Percentiles rank a stretch among this genome's conserved stretches.
Conservation (phyloP, 2,113 vertebrate species). For the Malurus melanocephalus region DNA sequence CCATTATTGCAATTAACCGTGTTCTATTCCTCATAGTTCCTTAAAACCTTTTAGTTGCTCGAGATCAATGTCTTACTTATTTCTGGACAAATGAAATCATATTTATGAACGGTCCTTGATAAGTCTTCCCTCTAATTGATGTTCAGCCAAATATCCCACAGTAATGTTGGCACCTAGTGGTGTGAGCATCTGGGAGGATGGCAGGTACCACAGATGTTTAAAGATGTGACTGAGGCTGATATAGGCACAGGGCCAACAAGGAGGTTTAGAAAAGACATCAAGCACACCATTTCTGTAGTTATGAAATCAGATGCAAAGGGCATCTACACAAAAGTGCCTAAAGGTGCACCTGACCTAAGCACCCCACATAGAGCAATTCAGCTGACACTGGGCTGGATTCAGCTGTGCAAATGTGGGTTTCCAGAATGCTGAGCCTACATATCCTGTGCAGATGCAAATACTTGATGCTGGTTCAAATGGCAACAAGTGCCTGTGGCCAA, state of each 20-base stretch:
- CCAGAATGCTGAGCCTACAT: neutral
- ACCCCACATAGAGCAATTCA: neutral
- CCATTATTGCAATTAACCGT: neutral
- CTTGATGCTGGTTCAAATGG: neutral
- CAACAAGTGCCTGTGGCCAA: neutral
- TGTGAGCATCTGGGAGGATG: neutral
- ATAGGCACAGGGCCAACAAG: neutral
- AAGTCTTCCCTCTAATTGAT: neutral
- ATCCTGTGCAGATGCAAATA: neutral
- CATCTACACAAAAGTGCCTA: neutral
- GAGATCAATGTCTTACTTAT: neutral
- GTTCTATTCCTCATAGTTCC: neutral
- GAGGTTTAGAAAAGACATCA: neutral
- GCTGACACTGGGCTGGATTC: neutral
- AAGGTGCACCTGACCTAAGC: neutral
- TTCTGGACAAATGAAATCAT: neutral
- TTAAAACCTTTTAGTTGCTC: neutral
- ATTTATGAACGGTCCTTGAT: neutral
- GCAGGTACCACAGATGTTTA: rapidly evolving
- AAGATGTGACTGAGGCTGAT: neutral
- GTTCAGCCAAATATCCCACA: neutral
- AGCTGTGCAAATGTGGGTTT: neutral
- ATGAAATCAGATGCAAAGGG: neutral
- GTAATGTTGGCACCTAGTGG: neutral
- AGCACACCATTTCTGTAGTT: neutral